Base-by-base conservation (phyloP, 2,797 vertebrate species). In the Apogon hyalosoma region DNA sequence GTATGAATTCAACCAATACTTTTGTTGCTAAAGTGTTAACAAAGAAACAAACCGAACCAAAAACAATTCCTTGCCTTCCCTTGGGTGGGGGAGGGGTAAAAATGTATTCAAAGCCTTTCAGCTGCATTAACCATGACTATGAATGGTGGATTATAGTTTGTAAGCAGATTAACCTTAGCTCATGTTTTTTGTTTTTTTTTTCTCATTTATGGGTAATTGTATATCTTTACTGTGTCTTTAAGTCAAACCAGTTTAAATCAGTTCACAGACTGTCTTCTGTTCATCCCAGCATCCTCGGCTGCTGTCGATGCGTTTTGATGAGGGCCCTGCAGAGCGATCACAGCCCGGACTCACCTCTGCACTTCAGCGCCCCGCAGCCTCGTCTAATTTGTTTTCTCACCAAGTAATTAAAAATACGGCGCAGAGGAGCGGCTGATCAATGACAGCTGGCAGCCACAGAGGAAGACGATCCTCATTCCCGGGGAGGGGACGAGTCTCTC, bases 351-450 rank as follows among this genome's bases (percentile, higher is more conserved):
- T 77, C 62, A 71, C 77, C 85, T 83, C 74, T 52, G 53, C 2
- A 55, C 56, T 61, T 18, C 28, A 51, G 60, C 7, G 33, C 57
- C 75, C 78, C 57, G 33, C 46, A 9, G 77, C 50, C 56, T 43
- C 3, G 11, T 70, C 69, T 87, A 79, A 91, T 91, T 86, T 88
- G 86, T 85, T 89, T 85, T 87, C 81, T 79, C 65, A 64, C 74
- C 56, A 38, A 80, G 77, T 87, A 87, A 88, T 92, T 91, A 89
- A 82, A 83, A 81, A 86, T 84, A 70, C 54, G 75, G 79, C 45
- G 24, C 38, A 47, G 48, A 63, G 54, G 53, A 79, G 59, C 62
- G 57, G 18, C 36, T 75, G 86, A 89, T 90, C 87, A 75, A 78
- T 80, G 80, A 49, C 70, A 79, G 74, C 77, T 69, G 79, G 69